Conservation (phyloP, 1,140 invertebrate genomes). For the Cotesia vestalis region DNA sequence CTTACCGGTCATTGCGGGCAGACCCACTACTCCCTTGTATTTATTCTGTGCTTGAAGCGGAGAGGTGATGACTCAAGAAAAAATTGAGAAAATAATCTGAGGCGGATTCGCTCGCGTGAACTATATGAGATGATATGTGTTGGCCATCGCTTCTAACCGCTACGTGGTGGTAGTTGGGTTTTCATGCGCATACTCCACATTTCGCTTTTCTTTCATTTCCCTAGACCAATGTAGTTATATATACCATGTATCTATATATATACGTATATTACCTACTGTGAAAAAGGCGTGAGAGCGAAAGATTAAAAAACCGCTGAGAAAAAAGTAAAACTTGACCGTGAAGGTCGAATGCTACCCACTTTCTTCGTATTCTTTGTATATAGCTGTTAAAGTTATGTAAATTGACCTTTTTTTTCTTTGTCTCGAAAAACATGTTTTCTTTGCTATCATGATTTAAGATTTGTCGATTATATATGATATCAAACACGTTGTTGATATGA, state of each 20-base stretch:
- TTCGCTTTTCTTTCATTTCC: not conserved
- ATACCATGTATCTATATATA: not conserved
- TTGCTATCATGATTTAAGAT: constrained; percentile 42
- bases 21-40: constrained; percentile 40
- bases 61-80: constrained; percentile 60
- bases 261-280: constrained; percentile 42
- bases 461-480: constrained; percentile 37
- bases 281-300: constrained; percentile 44
- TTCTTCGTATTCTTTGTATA: constrained; percentile 26
- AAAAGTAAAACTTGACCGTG: constrained; percentile 30
- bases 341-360: constrained; percentile 31
- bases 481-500: not conserved
- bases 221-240: not conserved
- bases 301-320: constrained; percentile 38
- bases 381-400: constrained; percentile 6
- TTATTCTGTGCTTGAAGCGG: constrained; percentile 54
- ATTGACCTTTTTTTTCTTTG: constrained; percentile 11
- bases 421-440: not conserved
- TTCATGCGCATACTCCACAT: constrained; percentile 18
- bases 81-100: constrained; percentile 66
- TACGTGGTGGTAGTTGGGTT: constrained; percentile 22
- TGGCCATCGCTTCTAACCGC: constrained; percentile 2
- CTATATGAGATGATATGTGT: not conserved
- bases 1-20: constrained; percentile 63
- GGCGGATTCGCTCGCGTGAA: constrained; percentile 47